Conservation (phyloP, 2,797 vertebrate species). For the Chanos chanos region DNA sequence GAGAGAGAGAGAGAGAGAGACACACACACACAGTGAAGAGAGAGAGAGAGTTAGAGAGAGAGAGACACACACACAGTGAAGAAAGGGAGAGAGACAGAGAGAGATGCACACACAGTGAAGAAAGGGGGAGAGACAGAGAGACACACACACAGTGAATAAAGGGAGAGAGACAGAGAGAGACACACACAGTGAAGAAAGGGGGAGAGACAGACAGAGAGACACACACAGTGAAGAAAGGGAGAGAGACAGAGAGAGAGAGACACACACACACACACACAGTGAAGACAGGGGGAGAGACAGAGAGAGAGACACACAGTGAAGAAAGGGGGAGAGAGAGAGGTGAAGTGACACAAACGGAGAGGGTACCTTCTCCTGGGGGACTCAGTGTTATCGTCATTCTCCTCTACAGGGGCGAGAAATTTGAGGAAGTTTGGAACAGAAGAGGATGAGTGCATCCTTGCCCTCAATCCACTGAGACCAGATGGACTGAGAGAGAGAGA, state of each 20-base stretch:
- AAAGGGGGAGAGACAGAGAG: too few species aligned
- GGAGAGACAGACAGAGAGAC: too few species aligned
- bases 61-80: too few species aligned
- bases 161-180: too few species aligned
- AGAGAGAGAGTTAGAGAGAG: too few species aligned
- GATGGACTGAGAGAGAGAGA: conserved; percentile 65
- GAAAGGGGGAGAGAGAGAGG: background rate
- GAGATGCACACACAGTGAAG: too few species aligned
- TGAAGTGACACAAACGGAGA: conserved; percentile 6
- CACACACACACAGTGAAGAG: too few species aligned
- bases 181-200: too few species aligned
- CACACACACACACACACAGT: background rate
- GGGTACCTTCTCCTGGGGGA: conserved; percentile 82
- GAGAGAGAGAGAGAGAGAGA: too few species aligned
- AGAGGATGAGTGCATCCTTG: conserved; percentile 91
- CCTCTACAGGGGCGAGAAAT: conserved; percentile 96
- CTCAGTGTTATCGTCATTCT: conserved; percentile 80
- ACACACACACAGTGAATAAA: too few species aligned
- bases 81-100: too few species aligned
- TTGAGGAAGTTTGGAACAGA: conserved; percentile 99
- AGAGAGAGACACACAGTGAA: background rate
- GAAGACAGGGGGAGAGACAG: background rate
- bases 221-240: too few species aligned
- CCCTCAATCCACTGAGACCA: conserved; percentile 83
- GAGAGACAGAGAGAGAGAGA: background rate